These are phyloP conservation scores for Sebastes fasciatus DNA, from an alignment of 2,113 vertebrate genomes.

Conservation along the genomic window DNA sequence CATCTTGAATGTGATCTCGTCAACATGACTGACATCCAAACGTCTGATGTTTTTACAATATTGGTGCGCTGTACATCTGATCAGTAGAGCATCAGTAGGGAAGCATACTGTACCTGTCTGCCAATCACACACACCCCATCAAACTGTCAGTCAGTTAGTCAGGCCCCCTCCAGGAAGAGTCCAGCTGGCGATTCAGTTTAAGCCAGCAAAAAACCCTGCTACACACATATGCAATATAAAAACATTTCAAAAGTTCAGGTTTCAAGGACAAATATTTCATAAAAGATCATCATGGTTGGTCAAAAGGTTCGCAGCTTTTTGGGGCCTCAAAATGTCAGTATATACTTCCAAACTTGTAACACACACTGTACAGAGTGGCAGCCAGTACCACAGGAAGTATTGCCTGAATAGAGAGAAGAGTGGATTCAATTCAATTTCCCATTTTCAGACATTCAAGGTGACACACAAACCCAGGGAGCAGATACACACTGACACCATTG, in stretches of 20 bases:
- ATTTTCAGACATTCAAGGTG: not conserved
- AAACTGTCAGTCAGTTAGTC: constrained; percentile 27
- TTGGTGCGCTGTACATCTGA: constrained; percentile 6
- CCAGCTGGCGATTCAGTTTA: constrained; percentile 22
- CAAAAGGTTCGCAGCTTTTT: not conserved
- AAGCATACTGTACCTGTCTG: constrained; percentile 7
- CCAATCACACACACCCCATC: constrained; percentile 22
- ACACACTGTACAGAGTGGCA: not conserved
- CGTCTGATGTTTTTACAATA: constrained; percentile 5
- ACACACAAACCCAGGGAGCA: not conserved
- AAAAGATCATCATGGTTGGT: not conserved
- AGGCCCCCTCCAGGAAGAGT: not conserved
- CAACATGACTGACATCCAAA: constrained; percentile 1
- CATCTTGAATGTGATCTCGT: not conserved
- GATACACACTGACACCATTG: not conserved
- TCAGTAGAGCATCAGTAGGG: not conserved
- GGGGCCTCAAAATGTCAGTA: not conserved
- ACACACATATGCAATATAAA: not conserved
- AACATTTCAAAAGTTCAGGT: constrained; percentile 11
- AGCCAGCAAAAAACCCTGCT: not conserved
- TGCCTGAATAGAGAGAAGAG: not conserved
- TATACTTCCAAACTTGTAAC: not conserved
- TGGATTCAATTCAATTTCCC: not conserved
- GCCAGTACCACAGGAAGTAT: not conserved
- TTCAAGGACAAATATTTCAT: constrained; percentile 21